Conservation (phyloP, 2,113 vertebrate genomes). For the Melanostigma gelatinosum region DNA sequence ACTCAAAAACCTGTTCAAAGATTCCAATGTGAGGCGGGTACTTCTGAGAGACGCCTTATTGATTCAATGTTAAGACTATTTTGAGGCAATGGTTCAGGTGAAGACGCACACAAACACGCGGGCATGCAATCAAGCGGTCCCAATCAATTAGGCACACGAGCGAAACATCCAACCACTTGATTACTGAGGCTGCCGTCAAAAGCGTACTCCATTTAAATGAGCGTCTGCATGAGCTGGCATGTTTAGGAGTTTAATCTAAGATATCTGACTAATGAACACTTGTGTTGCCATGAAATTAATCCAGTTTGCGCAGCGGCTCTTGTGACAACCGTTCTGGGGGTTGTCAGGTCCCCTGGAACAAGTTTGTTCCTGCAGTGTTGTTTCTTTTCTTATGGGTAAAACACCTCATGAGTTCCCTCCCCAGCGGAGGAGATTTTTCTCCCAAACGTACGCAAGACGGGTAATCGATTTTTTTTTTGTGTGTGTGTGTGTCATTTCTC, state of each 20-base stretch:
- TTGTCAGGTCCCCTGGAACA: constrained; percentile 5
- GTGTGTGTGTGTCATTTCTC: constrained; percentile 34
- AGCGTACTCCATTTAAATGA: background rate
- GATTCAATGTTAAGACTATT: constrained; percentile 53
- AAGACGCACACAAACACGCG: constrained; percentile 21
- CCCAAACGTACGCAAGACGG: constrained; percentile 33
- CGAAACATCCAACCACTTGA: constrained; percentile 23
- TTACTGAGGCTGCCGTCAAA: constrained; percentile 18
- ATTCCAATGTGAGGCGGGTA: constrained; percentile 12
- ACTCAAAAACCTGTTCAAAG: constrained; percentile 11
- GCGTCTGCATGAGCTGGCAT: background rate
- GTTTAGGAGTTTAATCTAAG: background rate
- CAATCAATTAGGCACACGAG: constrained; percentile 43
- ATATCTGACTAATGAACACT: background rate
- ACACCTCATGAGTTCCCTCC: constrained; percentile 25
- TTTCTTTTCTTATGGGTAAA: constrained; percentile 29
- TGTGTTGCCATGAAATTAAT: constrained; percentile 1
- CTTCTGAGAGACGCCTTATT: constrained; percentile 23
- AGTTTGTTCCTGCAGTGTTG: constrained; percentile 13
- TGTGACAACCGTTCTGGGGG: background rate
- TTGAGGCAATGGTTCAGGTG: constrained; percentile 32
- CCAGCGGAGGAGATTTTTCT: constrained; percentile 24
- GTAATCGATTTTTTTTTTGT: constrained; percentile 62
- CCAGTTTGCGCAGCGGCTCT: background rate
- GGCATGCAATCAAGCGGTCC: constrained; percentile 22